These are phyloP conservation scores for Drosophila anceps DNA, from an alignment of 2,888 invertebrate genomes.

Conservation along the genomic window DNA sequence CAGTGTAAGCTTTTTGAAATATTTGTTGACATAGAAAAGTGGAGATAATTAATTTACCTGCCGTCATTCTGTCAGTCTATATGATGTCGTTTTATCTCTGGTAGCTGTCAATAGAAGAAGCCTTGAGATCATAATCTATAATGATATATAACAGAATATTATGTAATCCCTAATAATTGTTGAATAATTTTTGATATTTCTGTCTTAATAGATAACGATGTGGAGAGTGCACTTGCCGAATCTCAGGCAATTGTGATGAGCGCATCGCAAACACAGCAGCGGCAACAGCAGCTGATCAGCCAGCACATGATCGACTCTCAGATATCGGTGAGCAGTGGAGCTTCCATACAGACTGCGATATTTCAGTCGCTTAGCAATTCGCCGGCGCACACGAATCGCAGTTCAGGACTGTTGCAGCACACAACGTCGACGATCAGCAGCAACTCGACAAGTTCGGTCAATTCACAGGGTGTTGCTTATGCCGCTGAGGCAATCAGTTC, in stretches of 20 bases:
- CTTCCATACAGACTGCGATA: slow-evolving; percentile 84
- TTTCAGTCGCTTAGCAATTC: slow-evolving; percentile 81
- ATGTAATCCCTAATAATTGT: background rate
- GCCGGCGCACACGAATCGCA: slow-evolving; percentile 62
- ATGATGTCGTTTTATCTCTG: background rate
- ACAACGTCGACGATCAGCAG: slow-evolving; percentile 71
- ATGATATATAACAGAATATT: background rate
- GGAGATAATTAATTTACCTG: background rate
- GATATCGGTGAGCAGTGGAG: slow-evolving; percentile 83
- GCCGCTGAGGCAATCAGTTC: slow-evolving; percentile 70
- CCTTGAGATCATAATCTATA: background rate
- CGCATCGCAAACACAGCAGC: slow-evolving; percentile 77
- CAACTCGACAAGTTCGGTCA: slow-evolving; percentile 66
- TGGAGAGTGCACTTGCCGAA: slow-evolving; percentile 80
- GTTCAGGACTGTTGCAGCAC: slow-evolving; percentile 59
- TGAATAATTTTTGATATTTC: background rate
- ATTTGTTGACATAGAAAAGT: background rate
- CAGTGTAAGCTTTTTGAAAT: too few relatives aligned
- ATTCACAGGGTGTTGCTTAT: slow-evolving; percentile 66
- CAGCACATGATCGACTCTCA: slow-evolving; percentile 85
- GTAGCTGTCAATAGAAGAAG: background rate
- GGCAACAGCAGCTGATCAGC: slow-evolving; percentile 68
- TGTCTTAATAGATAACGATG: slow-evolving; percentile 77
- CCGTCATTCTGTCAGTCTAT: background rate
- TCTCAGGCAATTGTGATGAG: slow-evolving; percentile 81